Evolutionary conservation across 2,113 vertebrate genomes (phyloP), one percentile per base, ranked within the genome.

Genomic region (Genyomyrus donnyi): DNA sequence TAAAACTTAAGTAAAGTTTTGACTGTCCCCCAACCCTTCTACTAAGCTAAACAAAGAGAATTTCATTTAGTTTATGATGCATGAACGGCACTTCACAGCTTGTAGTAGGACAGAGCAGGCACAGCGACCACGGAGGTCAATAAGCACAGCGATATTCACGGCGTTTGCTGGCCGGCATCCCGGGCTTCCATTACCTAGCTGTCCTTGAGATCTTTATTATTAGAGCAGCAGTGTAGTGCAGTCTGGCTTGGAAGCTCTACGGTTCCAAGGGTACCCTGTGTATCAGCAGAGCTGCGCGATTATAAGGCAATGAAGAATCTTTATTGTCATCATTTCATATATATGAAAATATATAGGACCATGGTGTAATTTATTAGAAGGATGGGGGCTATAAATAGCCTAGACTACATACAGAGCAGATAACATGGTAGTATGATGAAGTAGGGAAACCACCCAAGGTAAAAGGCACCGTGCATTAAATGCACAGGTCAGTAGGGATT

Each of bases 201-300:
- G 87, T 42, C 87, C 87, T 88, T 88, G 31, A n/a, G 52, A 58
- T 8, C 50, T 42, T 88, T 56, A 88, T 88, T 88, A 56, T 21
- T 56, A 11, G 42, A 11, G 87, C 87, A 88, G 31, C n/a, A 70
- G 62, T 70, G 27, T 31, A 56, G 52, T 35, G 87, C 31, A 42
- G 27, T 17, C 87, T 6, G 8, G 84, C 52, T 56, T 24, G 87
- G 52, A 58, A 31, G 62, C n/a, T 70, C 62, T 31, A 31, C 27
- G 0, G 9, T 31, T 31, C n/a, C 62, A 13, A 13, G 10, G 11
- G 27, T 70, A 70, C 3, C 4, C 9, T 31, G n/a, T 70, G 62
- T 11, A 70, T 70, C n/a, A 27, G 62, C 62, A 66, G 62, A 70
- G 27, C 62, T 70, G 10, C 3, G 27, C 3, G 9, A 31, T 70